These are phyloP conservation scores for Camelus bactrianus DNA, from an alignment of 2,113 vertebrate species.

Conservation along the genomic window DNA sequence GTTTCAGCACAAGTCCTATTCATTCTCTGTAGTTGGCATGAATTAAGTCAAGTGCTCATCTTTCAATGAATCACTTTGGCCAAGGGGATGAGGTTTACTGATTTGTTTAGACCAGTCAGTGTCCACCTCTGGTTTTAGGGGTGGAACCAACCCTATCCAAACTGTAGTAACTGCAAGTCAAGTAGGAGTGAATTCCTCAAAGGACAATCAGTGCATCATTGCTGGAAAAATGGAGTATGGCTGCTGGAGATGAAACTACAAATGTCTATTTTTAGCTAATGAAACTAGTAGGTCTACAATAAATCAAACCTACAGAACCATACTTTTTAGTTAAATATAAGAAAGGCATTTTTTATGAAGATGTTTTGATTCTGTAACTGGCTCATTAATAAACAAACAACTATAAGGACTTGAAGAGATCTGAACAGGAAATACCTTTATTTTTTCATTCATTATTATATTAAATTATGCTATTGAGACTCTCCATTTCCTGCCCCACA, in stretches of 20 bases:
- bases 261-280: conserved; percentile 22
- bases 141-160: not conserved
- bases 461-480: not conserved
- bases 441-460: not conserved
- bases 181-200: not conserved
- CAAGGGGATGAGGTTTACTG: not conserved
- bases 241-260: not conserved
- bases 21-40: not conserved
- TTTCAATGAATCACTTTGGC: conserved; percentile 15
- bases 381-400: not conserved
- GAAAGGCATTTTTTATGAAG: not conserved
- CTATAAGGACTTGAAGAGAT: not conserved
- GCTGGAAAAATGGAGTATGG: not conserved
- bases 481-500: not conserved
- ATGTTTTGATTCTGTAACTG: not conserved
- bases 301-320: not conserved
- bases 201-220: not conserved
- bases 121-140: not conserved
- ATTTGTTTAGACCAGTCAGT: not conserved
- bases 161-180: not conserved
- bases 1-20: not conserved
- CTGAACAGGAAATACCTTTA: not conserved
- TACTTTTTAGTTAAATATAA: conserved; percentile 28
- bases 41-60: not conserved
- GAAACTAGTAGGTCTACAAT: not conserved